Conservation (phyloP, 2,113 vertebrate species). For the Excalfactoria chinensis region DNA sequence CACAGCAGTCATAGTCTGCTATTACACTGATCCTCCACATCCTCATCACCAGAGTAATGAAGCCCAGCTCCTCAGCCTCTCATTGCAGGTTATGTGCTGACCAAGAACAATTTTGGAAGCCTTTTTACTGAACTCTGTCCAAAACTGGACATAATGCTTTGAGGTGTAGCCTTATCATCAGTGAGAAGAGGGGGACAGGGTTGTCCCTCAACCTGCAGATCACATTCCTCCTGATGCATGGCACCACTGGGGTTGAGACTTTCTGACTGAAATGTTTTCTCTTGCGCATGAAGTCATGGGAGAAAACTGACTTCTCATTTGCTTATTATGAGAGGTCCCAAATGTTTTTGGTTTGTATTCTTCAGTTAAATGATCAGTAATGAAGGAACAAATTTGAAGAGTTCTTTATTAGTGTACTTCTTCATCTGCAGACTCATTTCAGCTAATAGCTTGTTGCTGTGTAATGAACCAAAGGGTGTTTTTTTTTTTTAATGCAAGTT, state of each 20-base stretch:
- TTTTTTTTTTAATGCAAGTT: neutral
- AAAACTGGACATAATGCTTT: neutral
- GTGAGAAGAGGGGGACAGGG: neutral
- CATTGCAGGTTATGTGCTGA: neutral
- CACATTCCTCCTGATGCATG: neutral
- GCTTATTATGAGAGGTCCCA: neutral
- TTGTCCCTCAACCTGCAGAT: neutral
- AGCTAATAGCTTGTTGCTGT: neutral
- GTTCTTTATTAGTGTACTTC: neutral
- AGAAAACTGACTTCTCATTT: neutral
- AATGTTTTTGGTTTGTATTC: neutral
- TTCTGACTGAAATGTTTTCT: neutral
- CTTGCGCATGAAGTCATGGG: no score
- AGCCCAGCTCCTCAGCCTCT: neutral
- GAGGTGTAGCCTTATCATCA: neutral
- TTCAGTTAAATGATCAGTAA: neutral
- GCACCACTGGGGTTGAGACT: neutral
- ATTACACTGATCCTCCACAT: neutral
- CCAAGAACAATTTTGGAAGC: neutral
- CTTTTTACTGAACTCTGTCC: neutral
- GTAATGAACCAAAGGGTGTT: neutral
- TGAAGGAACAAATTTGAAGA: neutral
- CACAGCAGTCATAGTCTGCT: neutral
- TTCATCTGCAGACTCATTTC: slow-evolving; percentile 1
- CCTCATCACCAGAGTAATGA: neutral